Evolutionary conservation across 2,797 vertebrate genomes (phyloP).

Genomic region (Bradypodion pumilum): DNA sequence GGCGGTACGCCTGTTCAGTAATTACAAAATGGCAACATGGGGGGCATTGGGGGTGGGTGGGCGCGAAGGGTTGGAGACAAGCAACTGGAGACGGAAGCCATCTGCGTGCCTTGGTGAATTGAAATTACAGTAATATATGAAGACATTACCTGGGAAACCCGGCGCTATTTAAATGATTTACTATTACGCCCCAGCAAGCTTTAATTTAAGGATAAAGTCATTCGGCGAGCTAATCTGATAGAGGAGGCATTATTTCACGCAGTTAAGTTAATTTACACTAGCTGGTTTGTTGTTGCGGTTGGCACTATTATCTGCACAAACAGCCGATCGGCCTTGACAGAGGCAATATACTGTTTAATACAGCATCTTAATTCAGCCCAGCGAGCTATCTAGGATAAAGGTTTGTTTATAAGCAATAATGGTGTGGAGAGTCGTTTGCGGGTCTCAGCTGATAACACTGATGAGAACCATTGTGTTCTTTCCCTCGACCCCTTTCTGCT

Average conservation of each 20-base stretch:
- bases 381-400: conserved; percentile 79
- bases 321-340: conserved; percentile 81
- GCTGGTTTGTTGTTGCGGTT: conserved; percentile 81
- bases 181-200: conserved; percentile 81
- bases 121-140: conserved; percentile 85
- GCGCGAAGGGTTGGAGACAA: conserved; percentile 75
- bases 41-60: conserved; percentile 10
- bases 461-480: conserved; percentile 66
- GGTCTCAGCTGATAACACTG: conserved; percentile 79
- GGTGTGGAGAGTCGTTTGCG: conserved; percentile 77
- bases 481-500: conserved; percentile 16
- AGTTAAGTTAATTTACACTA: conserved; percentile 85
- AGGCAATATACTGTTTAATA: conserved; percentile 81
- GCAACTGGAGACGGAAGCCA: conserved; percentile 77
- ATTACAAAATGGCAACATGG: conserved; percentile 80
- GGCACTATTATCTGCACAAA: conserved; percentile 84
- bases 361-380: conserved; percentile 80
- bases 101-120: conserved; percentile 80
- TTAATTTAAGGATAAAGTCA: conserved; percentile 87
- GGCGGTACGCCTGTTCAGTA: conserved; percentile 74
- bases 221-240: conserved; percentile 84
- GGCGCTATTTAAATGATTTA: conserved; percentile 84
- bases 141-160: conserved; percentile 85
- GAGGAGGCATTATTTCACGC: conserved; percentile 82
- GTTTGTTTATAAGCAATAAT: conserved; percentile 83